phyloP scores from a whole-genome alignment of 2,888 invertebrate species.

The Norana najaformis region DNA sequence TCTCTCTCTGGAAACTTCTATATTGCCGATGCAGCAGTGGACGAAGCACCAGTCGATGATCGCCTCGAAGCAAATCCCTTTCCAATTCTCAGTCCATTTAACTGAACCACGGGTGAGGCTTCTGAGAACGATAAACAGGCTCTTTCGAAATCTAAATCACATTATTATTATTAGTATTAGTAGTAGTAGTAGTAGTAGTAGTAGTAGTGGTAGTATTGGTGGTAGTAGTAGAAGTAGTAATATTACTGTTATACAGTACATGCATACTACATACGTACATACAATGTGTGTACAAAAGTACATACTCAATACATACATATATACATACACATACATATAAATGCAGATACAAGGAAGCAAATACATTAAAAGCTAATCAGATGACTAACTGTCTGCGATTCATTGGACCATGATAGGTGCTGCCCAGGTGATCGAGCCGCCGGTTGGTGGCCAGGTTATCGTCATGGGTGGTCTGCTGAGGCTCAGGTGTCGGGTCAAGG shows the following conservation, averaged over 20 bases:
- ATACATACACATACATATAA: not conserved
- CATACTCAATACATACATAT: too few species aligned
- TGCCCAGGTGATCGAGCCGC: slow-evolving; percentile 52
- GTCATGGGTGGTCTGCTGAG: slow-evolving; percentile 51
- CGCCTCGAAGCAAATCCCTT: too few species aligned
- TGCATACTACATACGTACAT: too few species aligned
- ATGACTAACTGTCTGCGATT: not conserved
- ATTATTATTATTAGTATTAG: not conserved
- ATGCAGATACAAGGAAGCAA: not conserved
- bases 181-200: not conserved
- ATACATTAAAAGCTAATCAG: too few species aligned
- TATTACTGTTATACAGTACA: not conserved
- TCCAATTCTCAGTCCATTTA: too few species aligned
- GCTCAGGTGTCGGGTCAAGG: slow-evolving; percentile 51
- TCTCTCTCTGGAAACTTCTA: too few species aligned
- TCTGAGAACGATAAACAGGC: too few species aligned
- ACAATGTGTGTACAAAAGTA: too few species aligned
- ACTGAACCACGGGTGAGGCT: too few species aligned
- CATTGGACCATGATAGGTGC: slow-evolving; percentile 47
- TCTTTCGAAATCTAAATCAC: too few species aligned
- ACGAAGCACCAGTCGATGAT: too few species aligned
- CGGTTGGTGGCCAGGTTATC: slow-evolving; percentile 45
- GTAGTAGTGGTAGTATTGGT: not conserved
- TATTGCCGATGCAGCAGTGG: too few species aligned
- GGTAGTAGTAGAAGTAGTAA: not conserved